Evolutionary conservation across 2,113 vertebrate genomes (phyloP).

Genomic region (Myrmecophaga tridactyla): DNA sequence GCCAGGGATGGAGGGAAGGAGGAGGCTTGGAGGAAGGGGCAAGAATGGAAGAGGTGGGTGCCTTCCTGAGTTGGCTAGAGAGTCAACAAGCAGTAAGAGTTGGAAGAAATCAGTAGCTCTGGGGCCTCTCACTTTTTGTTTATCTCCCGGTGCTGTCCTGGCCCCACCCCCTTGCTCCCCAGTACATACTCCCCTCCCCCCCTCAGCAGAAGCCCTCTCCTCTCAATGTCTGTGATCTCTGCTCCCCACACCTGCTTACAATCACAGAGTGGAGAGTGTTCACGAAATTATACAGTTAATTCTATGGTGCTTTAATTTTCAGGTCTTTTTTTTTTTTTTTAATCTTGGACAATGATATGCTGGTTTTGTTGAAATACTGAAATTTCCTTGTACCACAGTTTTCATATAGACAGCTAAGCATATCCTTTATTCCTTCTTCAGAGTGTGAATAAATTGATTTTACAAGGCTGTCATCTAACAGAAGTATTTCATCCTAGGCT

Average conservation of each 20-base stretch:
- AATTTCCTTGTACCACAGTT: neutral
- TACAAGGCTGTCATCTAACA: neutral
- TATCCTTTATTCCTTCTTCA: conserved; percentile 10
- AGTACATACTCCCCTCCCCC: neutral
- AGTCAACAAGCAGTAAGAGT: neutral
- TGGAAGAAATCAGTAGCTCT: neutral
- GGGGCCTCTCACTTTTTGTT: neutral
- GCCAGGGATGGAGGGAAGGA: too few species aligned
- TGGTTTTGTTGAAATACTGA: conserved; percentile 26
- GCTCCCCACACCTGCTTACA: neutral
- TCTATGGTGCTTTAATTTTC: conserved; percentile 53
- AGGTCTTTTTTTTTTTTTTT: neutral
- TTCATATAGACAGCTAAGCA: conserved; percentile 31
- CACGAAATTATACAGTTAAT: neutral
- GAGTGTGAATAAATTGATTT: conserved; percentile 40
- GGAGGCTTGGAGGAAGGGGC: too few species aligned
- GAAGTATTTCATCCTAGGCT: neutral
- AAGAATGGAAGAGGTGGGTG: neutral
- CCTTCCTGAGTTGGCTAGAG: neutral
- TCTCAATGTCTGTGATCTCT: neutral
- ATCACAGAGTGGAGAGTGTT: neutral
- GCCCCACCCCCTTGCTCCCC: neutral
- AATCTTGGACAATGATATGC: neutral
- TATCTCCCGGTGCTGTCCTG: neutral
- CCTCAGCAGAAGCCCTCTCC: neutral